Evolutionary conservation across 2,888 invertebrate species (phyloP), one percentile per base, ranked within the genome.

Genomic region (Eutolmus rufibarbis): DNA sequence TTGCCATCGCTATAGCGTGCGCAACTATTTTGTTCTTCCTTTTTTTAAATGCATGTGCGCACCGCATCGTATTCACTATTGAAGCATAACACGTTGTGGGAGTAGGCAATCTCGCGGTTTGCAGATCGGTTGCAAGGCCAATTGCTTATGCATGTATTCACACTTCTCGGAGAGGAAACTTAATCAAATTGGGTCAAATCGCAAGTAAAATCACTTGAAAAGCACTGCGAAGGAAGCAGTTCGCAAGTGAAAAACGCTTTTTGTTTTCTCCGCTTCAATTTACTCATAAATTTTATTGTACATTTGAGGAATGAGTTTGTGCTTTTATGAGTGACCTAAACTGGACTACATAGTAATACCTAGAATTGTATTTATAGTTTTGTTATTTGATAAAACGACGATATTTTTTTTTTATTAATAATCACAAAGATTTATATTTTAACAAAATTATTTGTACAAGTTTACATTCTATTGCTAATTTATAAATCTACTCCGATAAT

Each of bases 101-200:
- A 46, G 79, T 51, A 34, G 19, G 23, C 51, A 79, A 79, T 51
- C 28, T 51, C 12, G 82, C 66, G 37, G 57, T 37, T 76, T 57
- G 31, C 57, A 16, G 82, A 82, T 34, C 82, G 31, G 34, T 46
- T 82, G 82, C 82, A 82, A 82, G 82, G 82, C 82, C 82, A 82
- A 82, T 57, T 82, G 82, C 66, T 57, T 23, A 66, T 37, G 37
- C 37, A 56, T 66, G 82, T 37, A n/a, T 37, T 82, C 82, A 16
- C 82, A n/a, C 34, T 56, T n/a, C 56, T 56, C 34, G 16, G 40
- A n/a, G 37, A 82, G 51, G 82, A 66, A 82, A 57, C 66, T 66
- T 82, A 82, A 82, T 82, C 82, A 82, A 82, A 82, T 34, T 82
- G 82, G 82, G 82, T 82, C 82, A 40, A 82, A 82, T 82, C 82